Base-by-base conservation (phyloP, 2,797 vertebrate species). In the Synanceia verrucosa region DNA sequence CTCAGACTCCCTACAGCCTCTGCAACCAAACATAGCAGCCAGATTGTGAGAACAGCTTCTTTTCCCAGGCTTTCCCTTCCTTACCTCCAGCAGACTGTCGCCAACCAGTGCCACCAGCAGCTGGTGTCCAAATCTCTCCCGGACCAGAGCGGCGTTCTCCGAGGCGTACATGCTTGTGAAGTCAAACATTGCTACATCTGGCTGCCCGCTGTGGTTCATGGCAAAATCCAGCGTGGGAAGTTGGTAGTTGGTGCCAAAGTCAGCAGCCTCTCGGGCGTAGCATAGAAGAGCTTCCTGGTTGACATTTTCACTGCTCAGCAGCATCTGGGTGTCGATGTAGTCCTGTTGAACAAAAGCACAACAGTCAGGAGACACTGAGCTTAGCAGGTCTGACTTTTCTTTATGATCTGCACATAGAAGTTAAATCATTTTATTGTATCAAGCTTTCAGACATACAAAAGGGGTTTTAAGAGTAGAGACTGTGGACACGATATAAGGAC, bases 131-230 rank as follows among this genome's bases (percentile, higher is more conserved):
- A 93, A 95, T 24, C 97, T 91, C 86, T 99, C 97, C 51, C 98
- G 92, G 82, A 97, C 93, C 63, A 99, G 88, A 0, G 97, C 97
- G 0, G 98, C 97, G 0, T 98, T 98, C 90, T 99, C 98, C 0
- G 97, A 98, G 6, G 97, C 98, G 1, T 99, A 95, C 98, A 99
- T 99, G 89, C 92, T 97, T n/a, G 98, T 99, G 84, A 99, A 99
- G 91, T 99, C 98, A 46, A 99, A 99, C 97, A 99, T 99, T 26
- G 98, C 98, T 72, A 98, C 98, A 14, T 99, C 98, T 4, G 96
- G 96, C 85, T 97, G 96, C 56, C 94, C 94, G 0, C 95, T 95
- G 91, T 99, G 97, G 91, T 99, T 99, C 74, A 95, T 94, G 81
- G 98, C 97, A 74, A 95, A 99, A 86, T 99, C 98, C 83, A 99